Percentiles rank a stretch among this genome's conserved stretches.
These are phyloP conservation scores for Ivindomyrus marchei DNA, from an alignment of 2,113 vertebrate genomes.

Conservation along the genomic window DNA sequence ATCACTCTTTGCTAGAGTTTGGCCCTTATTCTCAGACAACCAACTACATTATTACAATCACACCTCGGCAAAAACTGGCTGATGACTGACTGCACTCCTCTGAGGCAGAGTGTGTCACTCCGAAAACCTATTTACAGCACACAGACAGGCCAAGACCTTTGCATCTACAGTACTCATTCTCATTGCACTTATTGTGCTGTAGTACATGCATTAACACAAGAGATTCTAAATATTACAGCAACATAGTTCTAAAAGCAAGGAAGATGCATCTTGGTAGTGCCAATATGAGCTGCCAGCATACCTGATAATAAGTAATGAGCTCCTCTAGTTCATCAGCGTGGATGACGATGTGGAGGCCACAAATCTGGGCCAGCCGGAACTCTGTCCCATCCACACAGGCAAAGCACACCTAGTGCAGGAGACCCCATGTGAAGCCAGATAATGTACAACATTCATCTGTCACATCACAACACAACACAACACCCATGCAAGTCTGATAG, in stretches of 20 bases:
- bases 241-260: background rate
- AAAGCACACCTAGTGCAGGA: constrained; percentile 74
- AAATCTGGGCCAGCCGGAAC: constrained; percentile 79
- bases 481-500: background rate
- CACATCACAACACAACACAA: background rate
- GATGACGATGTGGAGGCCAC: constrained; percentile 85
- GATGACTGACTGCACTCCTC: background rate
- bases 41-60: background rate
- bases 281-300: constrained; percentile 27
- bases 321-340: constrained; percentile 89
- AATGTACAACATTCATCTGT: background rate
- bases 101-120: background rate
- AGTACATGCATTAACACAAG: background rate
- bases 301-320: constrained; percentile 84
- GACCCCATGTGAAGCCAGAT: background rate
- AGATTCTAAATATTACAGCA: background rate
- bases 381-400: constrained; percentile 84
- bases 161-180: background rate
- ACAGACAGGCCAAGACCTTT: background rate
- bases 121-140: background rate
- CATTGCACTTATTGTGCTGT: background rate
- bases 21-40: background rate
- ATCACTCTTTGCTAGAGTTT: background rate
- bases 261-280: background rate
- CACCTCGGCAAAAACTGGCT: background rate